A percentile compares a stretch with the other conserved stretches of the same genome.
Evolutionary conservation across 1,140 invertebrate species (phyloP).

Genomic region (Eriosoma lanigerum): DNA sequence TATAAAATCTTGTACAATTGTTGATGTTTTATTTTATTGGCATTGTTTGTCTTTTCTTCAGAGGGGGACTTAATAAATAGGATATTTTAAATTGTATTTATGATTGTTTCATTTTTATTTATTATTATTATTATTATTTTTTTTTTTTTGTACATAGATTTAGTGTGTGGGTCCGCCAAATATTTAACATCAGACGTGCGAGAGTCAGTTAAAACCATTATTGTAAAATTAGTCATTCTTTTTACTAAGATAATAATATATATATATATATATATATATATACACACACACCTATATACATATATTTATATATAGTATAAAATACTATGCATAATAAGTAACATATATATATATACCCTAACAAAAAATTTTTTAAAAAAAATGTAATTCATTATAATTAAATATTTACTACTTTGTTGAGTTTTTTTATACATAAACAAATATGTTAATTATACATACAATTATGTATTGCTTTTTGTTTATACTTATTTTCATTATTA

Average conservation of each 20-base stretch:
- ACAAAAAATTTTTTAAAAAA: slow-evolving; percentile 38
- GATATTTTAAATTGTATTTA: slow-evolving; percentile 2
- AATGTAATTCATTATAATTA: slow-evolving; percentile 48
- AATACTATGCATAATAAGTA: slow-evolving; percentile 43
- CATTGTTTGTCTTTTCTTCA: slow-evolving; percentile 17
- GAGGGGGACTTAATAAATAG: slow-evolving; percentile 16
- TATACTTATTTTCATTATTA: slow-evolving; percentile 48
- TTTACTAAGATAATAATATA: slow-evolving; percentile 35
- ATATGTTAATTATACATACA: slow-evolving; percentile 50
- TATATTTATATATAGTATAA: slow-evolving; percentile 31
- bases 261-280: slow-evolving; percentile 32
- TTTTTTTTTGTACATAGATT: slow-evolving; percentile 48
- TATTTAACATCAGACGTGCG: slow-evolving; percentile 31
- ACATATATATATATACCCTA: slow-evolving; percentile 36
- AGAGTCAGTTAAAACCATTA: slow-evolving; percentile 38
- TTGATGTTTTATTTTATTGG: neutral
- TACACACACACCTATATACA: neutral
- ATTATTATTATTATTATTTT: slow-evolving; percentile 32
- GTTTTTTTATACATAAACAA: slow-evolving; percentile 51
- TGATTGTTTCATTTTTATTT: too few species aligned
- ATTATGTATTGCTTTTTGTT: slow-evolving; percentile 49
- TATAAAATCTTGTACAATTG: slow-evolving; percentile 20
- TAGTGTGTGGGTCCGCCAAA: slow-evolving; percentile 42
- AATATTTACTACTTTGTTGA: slow-evolving; percentile 51
- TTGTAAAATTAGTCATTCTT: slow-evolving; percentile 45